Percentiles rank a stretch among this genome's conserved stretches.
Evolutionary conservation across 1,140 invertebrate genomes (phyloP).

Genomic region (Leptinotarsa texana): DNA sequence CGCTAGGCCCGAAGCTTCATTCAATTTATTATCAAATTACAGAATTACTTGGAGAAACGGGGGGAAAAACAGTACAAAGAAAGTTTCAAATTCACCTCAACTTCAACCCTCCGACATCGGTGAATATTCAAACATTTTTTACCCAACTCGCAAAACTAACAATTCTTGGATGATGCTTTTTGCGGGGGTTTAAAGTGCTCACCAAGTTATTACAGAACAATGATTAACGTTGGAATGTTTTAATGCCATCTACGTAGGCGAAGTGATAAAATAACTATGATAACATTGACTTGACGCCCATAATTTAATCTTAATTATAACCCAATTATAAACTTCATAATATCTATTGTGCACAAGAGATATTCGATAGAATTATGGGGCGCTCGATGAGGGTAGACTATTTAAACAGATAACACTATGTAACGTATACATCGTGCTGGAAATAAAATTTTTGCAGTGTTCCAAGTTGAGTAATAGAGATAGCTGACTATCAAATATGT

Average conservation of each 20-base stretch:
- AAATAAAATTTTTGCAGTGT: no score
- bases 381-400: no score
- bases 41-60: slow-evolving; percentile 1
- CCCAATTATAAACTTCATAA: background rate
- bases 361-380: no score
- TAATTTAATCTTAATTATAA: background rate
- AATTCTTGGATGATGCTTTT: slow-evolving; percentile 1
- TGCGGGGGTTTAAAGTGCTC: background rate
- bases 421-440: no score
- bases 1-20: background rate
- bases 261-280: background rate
- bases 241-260: background rate
- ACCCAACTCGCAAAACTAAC: background rate
- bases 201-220: background rate
- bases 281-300: background rate
- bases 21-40: slow-evolving; percentile 6
- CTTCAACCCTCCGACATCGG: background rate
- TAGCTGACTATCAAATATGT: no score
- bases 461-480: no score
- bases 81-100: background rate
- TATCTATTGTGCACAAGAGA: no score
- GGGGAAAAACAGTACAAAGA: background rate
- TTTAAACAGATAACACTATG: no score
- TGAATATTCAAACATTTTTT: background rate
- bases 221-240: slow-evolving; percentile 1